These are phyloP conservation scores for Balaeniceps rex DNA, from an alignment of 2,113 vertebrate species.

Conservation along the genomic window DNA sequence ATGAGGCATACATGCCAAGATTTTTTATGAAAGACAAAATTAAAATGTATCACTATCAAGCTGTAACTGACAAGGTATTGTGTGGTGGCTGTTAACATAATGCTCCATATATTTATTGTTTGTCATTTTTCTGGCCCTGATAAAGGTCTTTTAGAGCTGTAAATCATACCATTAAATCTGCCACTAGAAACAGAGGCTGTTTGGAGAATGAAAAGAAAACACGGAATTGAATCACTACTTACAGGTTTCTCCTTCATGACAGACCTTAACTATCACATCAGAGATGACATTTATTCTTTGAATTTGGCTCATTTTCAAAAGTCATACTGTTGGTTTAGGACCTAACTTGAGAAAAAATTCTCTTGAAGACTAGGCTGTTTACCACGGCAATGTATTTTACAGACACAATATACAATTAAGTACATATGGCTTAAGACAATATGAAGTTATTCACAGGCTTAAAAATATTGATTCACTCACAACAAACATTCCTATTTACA, in stretches of 20 bases:
- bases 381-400: not conserved
- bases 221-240: slow-evolving; percentile 76
- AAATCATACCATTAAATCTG: slow-evolving; percentile 91
- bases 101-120: slow-evolving; percentile 87
- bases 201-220: slow-evolving; percentile 57
- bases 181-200: slow-evolving; percentile 72
- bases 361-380: not conserved
- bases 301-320: slow-evolving; percentile 74
- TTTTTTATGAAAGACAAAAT: slow-evolving; percentile 87
- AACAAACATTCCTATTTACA: not conserved
- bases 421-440: not conserved
- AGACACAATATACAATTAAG: not conserved
- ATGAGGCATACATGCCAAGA: slow-evolving; percentile 76
- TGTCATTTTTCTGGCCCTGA: slow-evolving; percentile 87
- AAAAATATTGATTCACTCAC: not conserved
- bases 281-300: slow-evolving; percentile 71
- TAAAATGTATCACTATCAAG: slow-evolving; percentile 84
- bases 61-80: slow-evolving; percentile 84
- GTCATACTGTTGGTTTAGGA: slow-evolving; percentile 67
- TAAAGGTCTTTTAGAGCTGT: slow-evolving; percentile 75
- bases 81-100: slow-evolving; percentile 78
- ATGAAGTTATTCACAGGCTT: not conserved
- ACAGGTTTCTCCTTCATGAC: slow-evolving; percentile 72
- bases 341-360: slow-evolving; percentile 8
- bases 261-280: slow-evolving; percentile 80